phyloP scores from a whole-genome alignment of 2,113 vertebrate species.

The Corydoras sp. region DNA sequence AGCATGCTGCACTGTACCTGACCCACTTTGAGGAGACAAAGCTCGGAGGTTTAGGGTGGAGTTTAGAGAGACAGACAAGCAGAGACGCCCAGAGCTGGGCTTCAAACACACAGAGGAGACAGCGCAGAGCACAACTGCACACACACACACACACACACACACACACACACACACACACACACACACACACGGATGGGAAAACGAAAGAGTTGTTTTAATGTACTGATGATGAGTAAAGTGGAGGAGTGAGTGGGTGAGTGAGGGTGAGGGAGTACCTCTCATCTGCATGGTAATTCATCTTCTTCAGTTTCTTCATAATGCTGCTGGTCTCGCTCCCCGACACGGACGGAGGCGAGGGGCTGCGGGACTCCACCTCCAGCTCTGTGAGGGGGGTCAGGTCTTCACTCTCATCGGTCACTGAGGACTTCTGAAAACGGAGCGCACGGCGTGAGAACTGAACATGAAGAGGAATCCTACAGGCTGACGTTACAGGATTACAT shows the following conservation, averaged over 20 bases:
- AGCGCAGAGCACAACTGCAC: conserved; percentile 97
- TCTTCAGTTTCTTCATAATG: conserved; percentile 98
- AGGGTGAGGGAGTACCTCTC: conserved; percentile 79
- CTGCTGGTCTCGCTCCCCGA: conserved; percentile 96
- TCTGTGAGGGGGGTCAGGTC: conserved; percentile 62
- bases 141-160: conserved; percentile 44
- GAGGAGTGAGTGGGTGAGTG: not conserved
- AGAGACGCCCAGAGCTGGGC: conserved; percentile 98
- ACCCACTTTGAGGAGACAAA: conserved; percentile 99
- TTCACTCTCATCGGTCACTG: conserved; percentile 57
- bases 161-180: conserved; percentile 50
- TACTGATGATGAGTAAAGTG: not conserved
- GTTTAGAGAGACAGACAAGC: conserved; percentile 98
- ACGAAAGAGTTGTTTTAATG: too few relatives aligned
- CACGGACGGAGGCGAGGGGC: conserved; percentile 81
- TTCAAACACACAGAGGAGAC: conserved; percentile 99
- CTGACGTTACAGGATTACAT: too few relatives aligned
- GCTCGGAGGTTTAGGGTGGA: conserved; percentile 98
- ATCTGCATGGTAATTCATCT: conserved; percentile 94
- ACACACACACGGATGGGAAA: conserved; percentile 34
- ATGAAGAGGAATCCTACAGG: too few relatives aligned
- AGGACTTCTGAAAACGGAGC: conserved; percentile 65
- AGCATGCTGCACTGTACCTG: conserved; percentile 97
- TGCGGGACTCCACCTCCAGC: conserved; percentile 74
- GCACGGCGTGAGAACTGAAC: not conserved